Percentiles rank a stretch among this genome's conserved stretches.
phyloP scores from a whole-genome alignment of 2,888 invertebrate genomes.

The Drosophila fulvimacula region DNA sequence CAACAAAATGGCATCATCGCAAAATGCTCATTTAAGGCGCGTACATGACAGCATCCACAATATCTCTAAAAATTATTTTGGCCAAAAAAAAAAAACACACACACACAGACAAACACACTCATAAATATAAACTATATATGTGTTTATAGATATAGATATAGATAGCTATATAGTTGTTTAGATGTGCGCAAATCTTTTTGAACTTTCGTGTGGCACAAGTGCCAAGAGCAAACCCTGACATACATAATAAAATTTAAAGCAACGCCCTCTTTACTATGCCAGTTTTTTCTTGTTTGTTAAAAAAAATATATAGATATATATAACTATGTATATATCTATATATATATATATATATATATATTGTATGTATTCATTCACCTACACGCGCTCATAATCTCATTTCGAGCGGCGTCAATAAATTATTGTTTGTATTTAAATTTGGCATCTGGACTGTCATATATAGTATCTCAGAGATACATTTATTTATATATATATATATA shows the following conservation, averaged over 20 bases:
- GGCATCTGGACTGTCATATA: constrained; percentile 55
- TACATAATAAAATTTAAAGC: constrained; percentile 65
- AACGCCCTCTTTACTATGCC: constrained; percentile 66
- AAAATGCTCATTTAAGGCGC: constrained; percentile 74
- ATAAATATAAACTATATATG: constrained; percentile 1
- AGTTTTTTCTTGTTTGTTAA: constrained; percentile 5
- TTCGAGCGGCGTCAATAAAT: constrained; percentile 72
- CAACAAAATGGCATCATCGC: constrained; percentile 69
- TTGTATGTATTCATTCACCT: constrained; percentile 49
- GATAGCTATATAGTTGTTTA: constrained; percentile 16
- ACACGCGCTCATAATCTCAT: constrained; percentile 72
- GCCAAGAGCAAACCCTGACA: constrained; percentile 79
- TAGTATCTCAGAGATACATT: constrained; percentile 7
- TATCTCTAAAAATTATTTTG: constrained; percentile 61
- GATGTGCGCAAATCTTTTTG: constrained; percentile 68
- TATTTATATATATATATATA: constrained; percentile 8
- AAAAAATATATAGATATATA: constrained; percentile 16
- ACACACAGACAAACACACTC: not conserved
- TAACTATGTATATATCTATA: constrained; percentile 20
- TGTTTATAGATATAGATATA: constrained; percentile 16
- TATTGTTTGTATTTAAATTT: constrained; percentile 50
- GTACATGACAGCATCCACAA: constrained; percentile 74
- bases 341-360: constrained; percentile 28
- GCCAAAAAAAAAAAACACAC: constrained; percentile 24
- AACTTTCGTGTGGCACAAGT: constrained; percentile 73